Conservation (phyloP, 37 sponge, comb jelly and placozoan genomes). For the Agelas oroides region DNA sequence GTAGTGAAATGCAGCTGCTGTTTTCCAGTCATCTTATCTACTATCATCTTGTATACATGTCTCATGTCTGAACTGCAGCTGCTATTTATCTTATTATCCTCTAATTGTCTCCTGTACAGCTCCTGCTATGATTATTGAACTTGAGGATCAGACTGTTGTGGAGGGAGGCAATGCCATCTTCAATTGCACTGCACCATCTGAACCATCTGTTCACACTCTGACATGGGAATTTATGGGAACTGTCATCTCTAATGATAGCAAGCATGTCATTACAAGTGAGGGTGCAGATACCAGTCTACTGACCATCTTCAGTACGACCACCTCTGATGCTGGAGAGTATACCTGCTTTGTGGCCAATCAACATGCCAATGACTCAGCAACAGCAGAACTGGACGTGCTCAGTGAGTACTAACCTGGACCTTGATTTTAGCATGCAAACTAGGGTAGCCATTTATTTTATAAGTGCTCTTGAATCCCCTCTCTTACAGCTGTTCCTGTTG, state of each 20-base stretch:
- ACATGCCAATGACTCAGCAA: neutral
- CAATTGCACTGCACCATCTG: conserved; percentile 6
- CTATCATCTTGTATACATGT: neutral
- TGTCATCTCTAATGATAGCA: too few species aligned
- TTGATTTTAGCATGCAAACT: too few species aligned
- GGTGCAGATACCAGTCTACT: neutral
- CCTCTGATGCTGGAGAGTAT: conserved; percentile 27
- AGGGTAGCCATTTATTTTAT: neutral
- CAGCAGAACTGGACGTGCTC: conserved; percentile 2
- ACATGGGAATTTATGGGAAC: conserved; percentile 10
- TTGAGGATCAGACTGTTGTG: neutral
- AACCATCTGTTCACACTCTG: conserved; percentile 2
- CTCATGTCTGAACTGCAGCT: too few species aligned
- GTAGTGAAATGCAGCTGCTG: neutral
- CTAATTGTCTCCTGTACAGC: too few species aligned
- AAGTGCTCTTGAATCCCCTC: neutral
- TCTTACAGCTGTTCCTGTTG: neutral
- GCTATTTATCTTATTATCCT: too few species aligned
- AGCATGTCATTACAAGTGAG: too few species aligned
- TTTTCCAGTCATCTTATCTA: neutral
- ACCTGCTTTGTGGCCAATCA: conserved; percentile 29
- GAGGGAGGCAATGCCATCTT: neutral
- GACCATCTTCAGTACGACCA: neutral
- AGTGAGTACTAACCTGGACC: neutral
- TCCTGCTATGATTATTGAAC: neutral